Evolutionary conservation across 2,113 vertebrate genomes (phyloP).

Genomic region (Upupa epops): DNA sequence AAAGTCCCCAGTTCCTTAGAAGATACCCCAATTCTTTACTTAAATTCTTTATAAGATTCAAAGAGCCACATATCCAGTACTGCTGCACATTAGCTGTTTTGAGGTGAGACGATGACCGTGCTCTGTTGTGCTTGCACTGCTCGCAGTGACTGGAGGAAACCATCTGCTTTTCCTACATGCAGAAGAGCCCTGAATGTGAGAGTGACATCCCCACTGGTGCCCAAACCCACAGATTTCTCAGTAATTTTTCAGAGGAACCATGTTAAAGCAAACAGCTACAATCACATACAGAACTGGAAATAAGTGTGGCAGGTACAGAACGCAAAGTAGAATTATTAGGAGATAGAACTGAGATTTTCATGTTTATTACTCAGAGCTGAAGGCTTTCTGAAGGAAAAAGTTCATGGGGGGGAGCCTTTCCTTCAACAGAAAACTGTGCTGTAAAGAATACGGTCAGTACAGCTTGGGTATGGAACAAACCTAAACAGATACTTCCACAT

Average conservation of each 20-base stretch:
- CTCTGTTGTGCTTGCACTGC: background rate
- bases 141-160: background rate
- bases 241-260: background rate
- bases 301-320: no score
- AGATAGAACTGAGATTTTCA: background rate
- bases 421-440: background rate
- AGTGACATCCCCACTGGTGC: background rate
- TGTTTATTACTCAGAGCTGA: no score
- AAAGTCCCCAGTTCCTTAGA: no score
- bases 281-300: no score
- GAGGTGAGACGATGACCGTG: background rate
- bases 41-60: no score
- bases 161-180: background rate
- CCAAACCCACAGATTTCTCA: slow-evolving; percentile 38
- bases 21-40: no score
- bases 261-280: background rate
- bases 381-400: background rate
- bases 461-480: background rate
- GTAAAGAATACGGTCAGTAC: background rate
- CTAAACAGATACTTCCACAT: background rate
- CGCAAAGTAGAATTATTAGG: background rate
- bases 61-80: background rate
- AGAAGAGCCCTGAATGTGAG: background rate
- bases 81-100: background rate
- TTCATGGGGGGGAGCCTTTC: background rate